Percentiles rank a stretch among this genome's conserved stretches.
phyloP scores from a whole-genome alignment of 2,797 vertebrate species.

The Labroides dimidiatus region DNA sequence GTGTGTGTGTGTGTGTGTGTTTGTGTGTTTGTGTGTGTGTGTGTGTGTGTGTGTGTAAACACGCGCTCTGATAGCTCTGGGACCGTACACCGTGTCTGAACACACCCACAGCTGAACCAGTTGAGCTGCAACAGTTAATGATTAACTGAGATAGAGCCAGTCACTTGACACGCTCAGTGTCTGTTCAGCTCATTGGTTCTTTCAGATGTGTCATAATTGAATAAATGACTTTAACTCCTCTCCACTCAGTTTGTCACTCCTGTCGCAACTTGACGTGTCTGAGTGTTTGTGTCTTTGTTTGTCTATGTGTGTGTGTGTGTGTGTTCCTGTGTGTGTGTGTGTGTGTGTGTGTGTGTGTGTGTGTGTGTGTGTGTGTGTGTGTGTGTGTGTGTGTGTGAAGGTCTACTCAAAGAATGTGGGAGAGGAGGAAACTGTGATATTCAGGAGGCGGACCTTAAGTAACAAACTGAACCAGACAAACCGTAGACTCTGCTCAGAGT shows the following conservation, averaged over 20 bases:
- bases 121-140: conserved; percentile 47
- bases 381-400: background rate
- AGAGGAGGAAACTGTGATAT: conserved; percentile 41
- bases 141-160: conserved; percentile 16
- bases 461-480: conserved; percentile 19
- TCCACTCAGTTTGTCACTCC: background rate
- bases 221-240: background rate
- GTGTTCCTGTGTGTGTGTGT: background rate
- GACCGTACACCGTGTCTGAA: background rate
- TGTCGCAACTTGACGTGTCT: background rate
- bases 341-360: background rate
- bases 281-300: background rate
- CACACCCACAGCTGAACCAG: conserved; percentile 56
- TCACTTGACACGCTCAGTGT: background rate
- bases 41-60: conserved; percentile 9
- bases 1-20: no score
- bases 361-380: conserved; percentile 1
- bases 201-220: conserved; percentile 5
- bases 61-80: conserved; percentile 20
- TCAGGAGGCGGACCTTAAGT: conserved; percentile 61
- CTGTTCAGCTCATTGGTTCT: conserved; percentile 16
- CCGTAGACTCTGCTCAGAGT: conserved; percentile 23
- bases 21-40: background rate
- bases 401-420: conserved; percentile 24
- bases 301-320: background rate